Percentiles rank a stretch among this genome's conserved stretches.
These are phyloP conservation scores for Cichlasoma orientale DNA, from an alignment of 2,797 vertebrate genomes.

Conservation along the genomic window DNA sequence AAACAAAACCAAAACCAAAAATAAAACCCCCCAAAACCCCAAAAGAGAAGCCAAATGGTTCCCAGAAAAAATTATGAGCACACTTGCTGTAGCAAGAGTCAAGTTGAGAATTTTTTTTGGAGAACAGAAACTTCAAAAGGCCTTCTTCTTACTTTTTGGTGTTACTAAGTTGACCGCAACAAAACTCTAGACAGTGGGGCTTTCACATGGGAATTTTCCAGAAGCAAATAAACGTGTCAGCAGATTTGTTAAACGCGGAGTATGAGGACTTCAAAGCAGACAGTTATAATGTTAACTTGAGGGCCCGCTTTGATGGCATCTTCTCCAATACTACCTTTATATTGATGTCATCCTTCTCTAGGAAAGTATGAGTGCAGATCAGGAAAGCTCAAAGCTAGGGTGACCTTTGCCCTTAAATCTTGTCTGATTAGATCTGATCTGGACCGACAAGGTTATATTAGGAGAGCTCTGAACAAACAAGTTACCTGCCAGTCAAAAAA, in stretches of 20 bases:
- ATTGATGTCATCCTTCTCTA: neutral
- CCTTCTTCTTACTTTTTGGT: constrained; percentile 27
- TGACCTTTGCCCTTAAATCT: constrained; percentile 19
- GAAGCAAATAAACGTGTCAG: neutral
- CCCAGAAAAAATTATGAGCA: neutral
- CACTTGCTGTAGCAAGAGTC: neutral
- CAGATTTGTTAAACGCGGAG: neutral
- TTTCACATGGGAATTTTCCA: constrained; percentile 36
- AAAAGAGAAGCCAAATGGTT: constrained; percentile 13
- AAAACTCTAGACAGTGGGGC: neutral
- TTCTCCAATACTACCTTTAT: neutral
- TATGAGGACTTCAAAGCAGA: neutral
- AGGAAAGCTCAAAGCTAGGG: neutral
- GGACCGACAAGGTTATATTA: neutral
- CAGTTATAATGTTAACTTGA: neutral
- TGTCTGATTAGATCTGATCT: neutral
- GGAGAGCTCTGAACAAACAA: neutral
- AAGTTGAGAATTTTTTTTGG: constrained; percentile 20
- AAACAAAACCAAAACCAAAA: neutral
- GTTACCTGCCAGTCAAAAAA: neutral
- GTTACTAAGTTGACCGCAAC: neutral
- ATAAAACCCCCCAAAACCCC: neutral
- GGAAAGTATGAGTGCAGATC: neutral
- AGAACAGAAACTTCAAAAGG: constrained; percentile 54
- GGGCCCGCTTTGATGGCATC: neutral